Base-by-base conservation (phyloP, 2,888 invertebrate species). In the Apodemia zela region DNA sequence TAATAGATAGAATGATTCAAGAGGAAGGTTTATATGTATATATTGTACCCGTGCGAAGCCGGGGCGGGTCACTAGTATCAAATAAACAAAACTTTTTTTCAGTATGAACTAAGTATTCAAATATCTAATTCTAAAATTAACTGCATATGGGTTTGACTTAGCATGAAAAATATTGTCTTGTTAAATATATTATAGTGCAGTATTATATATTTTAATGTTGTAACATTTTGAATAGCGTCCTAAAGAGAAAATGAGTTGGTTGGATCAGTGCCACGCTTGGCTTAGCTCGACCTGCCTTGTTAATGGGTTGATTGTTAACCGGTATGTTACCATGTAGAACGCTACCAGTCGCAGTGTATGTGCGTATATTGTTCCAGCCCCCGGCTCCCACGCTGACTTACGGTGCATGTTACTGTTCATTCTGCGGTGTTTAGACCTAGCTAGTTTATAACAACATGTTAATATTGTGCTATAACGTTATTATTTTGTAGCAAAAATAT, bases 251-350 rank as follows among this genome's bases (percentile, higher is more conserved):
- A 66, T 68, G 67, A 67, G 63, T 64, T 65, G 66, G 64, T 71
- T 71, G 71, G 71, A 68, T 63, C 57, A 59, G 60, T 69, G 71
- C 71, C 71, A 71, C 66, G 67, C 67, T 66, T 61, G 66, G 68
- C 66, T 66, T 59, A 68, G 66, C 62, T 51, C 64, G 65, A 65
- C 63, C 68, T 66, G 66, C 65, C 68, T 69, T 69, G 69, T 72
- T 68, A 68, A 70, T 66, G 62, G 68, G 66, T 62, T 66, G 67
- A 72, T 68, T 69, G 71, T 71, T 71, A 67, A 66, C 68, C 68
- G 67, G 69, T 65, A 65, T 67, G 68, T 67, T 64, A 66, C 63
- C 68, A 66, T 71, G 71, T 71, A 68, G 66, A 66, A 65, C 65
- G 71, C 67, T 60, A 66, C 51, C 61, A 63, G 62, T 64, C 66